Percentiles rank a stretch among this genome's conserved stretches.
phyloP scores from a whole-genome alignment of 1,140 invertebrate genomes.

The Amphibalanus amphitrite region DNA sequence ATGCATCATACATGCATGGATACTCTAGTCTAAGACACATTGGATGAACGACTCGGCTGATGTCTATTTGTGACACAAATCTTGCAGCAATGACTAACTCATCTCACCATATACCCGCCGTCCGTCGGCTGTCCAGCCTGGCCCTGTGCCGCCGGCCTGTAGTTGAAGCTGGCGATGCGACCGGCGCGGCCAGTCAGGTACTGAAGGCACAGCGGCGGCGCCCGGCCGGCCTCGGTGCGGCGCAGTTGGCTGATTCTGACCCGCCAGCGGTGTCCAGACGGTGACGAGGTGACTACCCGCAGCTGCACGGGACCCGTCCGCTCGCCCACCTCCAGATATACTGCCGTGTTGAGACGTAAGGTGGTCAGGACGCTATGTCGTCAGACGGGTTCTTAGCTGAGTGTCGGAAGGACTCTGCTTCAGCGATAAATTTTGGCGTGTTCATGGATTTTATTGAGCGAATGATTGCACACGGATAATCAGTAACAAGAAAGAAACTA shows the following conservation, averaged over 20 bases:
- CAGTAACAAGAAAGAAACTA: neutral
- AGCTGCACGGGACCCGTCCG: slow-evolving; percentile 41
- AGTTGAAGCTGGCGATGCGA: neutral
- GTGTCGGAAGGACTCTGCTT: neutral
- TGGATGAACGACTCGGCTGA: neutral
- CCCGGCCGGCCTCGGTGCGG: neutral
- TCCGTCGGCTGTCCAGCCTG: neutral
- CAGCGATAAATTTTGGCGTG: neutral
- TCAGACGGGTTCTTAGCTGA: neutral
- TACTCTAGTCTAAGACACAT: no score
- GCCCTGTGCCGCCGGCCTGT: neutral
- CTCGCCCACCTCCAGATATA: slow-evolving; percentile 48
- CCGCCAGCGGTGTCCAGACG: neutral
- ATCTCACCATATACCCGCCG: neutral
- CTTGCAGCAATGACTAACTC: no score
- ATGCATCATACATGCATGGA: no score
- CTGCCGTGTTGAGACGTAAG: slow-evolving; percentile 25
- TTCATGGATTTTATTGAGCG: neutral
- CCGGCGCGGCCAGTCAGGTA: neutral
- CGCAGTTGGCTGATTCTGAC: neutral
- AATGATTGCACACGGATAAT: neutral
- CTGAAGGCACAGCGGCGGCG: neutral
- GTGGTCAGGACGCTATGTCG: neutral
- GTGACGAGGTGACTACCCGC: slow-evolving; percentile 36
- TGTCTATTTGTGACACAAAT: neutral